Base-by-base conservation (phyloP, 1,140 invertebrate species). In the Ceratosolen solmsi region DNA sequence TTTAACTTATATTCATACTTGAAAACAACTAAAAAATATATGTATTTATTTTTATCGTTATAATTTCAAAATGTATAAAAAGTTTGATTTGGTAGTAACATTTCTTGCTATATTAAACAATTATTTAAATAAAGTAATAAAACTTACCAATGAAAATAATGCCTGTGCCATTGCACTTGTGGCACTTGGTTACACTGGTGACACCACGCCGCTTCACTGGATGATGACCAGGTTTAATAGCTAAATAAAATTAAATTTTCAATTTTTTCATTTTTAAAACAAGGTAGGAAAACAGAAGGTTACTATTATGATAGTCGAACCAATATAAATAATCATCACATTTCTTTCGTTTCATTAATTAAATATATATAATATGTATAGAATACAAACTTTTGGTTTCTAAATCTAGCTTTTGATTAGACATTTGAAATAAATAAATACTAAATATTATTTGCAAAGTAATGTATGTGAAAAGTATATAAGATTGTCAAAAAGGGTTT, bases 151-250 rank as follows among this genome's bases (percentile, higher is more conserved):
- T 94, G 87, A 96, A 96, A 85, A 97, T 96, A 68, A 96, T 96
- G 36, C 96, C 96, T 22, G 96, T 96, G 58, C 96, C 96, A 89
- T 96, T 97, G 89, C 96, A 97, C 87, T 96, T 96, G 83, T 96
- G 95, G 89, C 96, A 97, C 88, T 96, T 97, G 22, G 96, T 96
- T 60, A 96, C 95, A 83, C 95, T 95, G 20, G 95, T 95, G 60
- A 96, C 92, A 83, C 95, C 96, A 89, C 95, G 93, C 89, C 95
- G 94, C 92, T 96, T 96, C 36, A 96, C 95, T 80, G 95, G 95
- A 93, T 96, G 95, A 89, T 96, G 94, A 36, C 94, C 94, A 78
- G 93, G 93, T 90, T 93, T 92, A 80, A 92, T 91, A 84, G 89
- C 90, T 92, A 63, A 27, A 86, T 86, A 87, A 79, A 76, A 58